Base-by-base conservation (phyloP, 2,113 vertebrate genomes). In the Agelaius tricolor region DNA sequence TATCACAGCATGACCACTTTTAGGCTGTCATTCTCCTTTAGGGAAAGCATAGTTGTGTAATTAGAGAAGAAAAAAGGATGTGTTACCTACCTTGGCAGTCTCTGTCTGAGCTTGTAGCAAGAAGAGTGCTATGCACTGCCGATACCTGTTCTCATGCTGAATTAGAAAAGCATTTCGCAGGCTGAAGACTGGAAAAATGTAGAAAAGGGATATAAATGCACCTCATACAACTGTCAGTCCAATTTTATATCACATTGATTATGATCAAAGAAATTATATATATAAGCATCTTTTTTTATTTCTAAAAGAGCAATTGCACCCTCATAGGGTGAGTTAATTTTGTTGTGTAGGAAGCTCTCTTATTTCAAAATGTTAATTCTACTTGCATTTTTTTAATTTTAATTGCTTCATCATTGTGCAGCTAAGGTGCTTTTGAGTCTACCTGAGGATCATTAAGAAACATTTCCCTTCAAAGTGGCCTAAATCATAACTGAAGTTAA, bases 81-180 rank as follows among this genome's bases (percentile, higher is more conserved):
- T 30, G 27, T 24, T 67, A 41, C 96, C 61, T 97, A 99, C 99
- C 98, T 99, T 99, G 83, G 88, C 94, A 12, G 97, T 57, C 92
- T 99, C 99, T 10, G 97, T 98, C 12, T 97, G 98, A 84, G 99
- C 98, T 97, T 99, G 98, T 74, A 99, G 96, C 94, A 99, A 97
- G 96, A 99, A 99, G 13, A 98, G 98, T 26, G 98, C 99, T 67
- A 98, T 98, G 87, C 98, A 98, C 88, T 99, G 99, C 85, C 81
- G 97, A 78, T 99, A 99, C 28, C 98, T 98, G 95, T 99, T 99
- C 97, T 99, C 98, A 87, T 99, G 98, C 97, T 99, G 99, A 94
- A 99, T 93, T 84, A 99, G 97, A 95, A 99, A 99, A 77, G 99
- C 98, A 81, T 99, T 98, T 95, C 91, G 97, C 66, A 99, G 94